Evolutionary conservation across 2,888 invertebrate species (phyloP).

Genomic region (Trisateles emortualis): DNA sequence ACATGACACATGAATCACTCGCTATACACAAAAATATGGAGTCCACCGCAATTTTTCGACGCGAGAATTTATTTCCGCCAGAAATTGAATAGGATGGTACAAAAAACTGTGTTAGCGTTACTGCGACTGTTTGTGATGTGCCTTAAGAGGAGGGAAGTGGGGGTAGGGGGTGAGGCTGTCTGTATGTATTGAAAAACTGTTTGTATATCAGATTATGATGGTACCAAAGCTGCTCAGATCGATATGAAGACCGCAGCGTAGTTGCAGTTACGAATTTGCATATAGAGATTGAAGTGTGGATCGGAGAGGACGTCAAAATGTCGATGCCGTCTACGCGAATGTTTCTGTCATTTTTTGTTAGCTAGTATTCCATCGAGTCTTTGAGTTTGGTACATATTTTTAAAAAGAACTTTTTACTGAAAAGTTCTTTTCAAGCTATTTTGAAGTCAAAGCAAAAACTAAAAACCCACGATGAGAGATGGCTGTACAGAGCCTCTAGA

Average conservation of each 20-base stretch:
- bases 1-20: conserved; percentile 47
- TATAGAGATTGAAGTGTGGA: conserved; percentile 1
- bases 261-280: conserved; percentile 3
- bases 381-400: not conserved
- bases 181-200: conserved; percentile 5
- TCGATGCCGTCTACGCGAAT: not conserved
- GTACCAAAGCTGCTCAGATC: not conserved
- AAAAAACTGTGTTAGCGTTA: conserved; percentile 42
- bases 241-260: not conserved
- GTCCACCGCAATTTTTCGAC: conserved; percentile 60
- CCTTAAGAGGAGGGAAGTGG: conserved; percentile 4
- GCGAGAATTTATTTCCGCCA: conserved; percentile 61
- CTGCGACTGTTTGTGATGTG: conserved; percentile 21
- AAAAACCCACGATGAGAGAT: too few species aligned
- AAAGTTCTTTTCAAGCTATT: too few species aligned
- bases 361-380: not conserved
- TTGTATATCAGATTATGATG: conserved; percentile 5
- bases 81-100: conserved; percentile 59
- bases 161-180: not conserved
- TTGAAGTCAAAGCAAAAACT: too few species aligned
- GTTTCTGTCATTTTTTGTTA: not conserved
- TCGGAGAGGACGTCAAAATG: conserved; percentile 3
- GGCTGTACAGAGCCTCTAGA: too few species aligned
- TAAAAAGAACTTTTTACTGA: too few species aligned
- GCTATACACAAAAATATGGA: conserved; percentile 46